Base-by-base conservation (phyloP, 2,113 vertebrate species). In the Coptodon rendalli region DNA sequence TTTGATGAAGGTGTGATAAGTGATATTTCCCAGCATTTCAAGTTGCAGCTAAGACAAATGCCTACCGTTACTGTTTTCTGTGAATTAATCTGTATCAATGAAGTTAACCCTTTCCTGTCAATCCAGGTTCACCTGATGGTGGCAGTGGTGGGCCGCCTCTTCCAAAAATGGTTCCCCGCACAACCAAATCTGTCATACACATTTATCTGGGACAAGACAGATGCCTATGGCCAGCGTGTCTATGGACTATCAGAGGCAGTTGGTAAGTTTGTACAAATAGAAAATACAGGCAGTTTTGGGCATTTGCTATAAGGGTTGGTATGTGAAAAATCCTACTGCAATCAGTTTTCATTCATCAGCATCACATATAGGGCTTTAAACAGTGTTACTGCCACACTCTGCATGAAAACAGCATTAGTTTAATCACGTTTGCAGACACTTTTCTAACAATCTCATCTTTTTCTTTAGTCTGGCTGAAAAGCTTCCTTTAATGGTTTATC, bases 171-270 rank as follows among this genome's bases (percentile, higher is more conserved):
- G 98, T 99, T 99, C 83, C 98, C 99, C 2, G 98, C 99, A 29
- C 98, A 98, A 10, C 98, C 99, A 16, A 99, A 98, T 91, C 95
- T 99, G 56, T 97, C 98, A 43, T 99, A 99, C 89, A 99, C 98
- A 19, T 99, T 99, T 82, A 99, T 99, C 95, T 99, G 99, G 99
- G 99, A 99, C 95, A 99, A 99, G 95, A 99, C 99, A 0, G 98
- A 99, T 10, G 99, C 99, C 0, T 99, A 99, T 88, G 98, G 98
- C 82, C 99, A 99, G 92, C 97, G 98, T 7, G 98, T 99, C 90
- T 99, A 97, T 4, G 99, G 98, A 84, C 96, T 99, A 0, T 99
- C 98, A 2, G 98, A 99, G 95, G 99, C 98, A 63, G 98, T 99
- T 5, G 98, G 99, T 99, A 95, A 96, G 99, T 97, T 66, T 36